These are phyloP conservation scores for Strigamia crassipes DNA, from an alignment of 2,888 invertebrate genomes.

Conservation along the genomic window DNA sequence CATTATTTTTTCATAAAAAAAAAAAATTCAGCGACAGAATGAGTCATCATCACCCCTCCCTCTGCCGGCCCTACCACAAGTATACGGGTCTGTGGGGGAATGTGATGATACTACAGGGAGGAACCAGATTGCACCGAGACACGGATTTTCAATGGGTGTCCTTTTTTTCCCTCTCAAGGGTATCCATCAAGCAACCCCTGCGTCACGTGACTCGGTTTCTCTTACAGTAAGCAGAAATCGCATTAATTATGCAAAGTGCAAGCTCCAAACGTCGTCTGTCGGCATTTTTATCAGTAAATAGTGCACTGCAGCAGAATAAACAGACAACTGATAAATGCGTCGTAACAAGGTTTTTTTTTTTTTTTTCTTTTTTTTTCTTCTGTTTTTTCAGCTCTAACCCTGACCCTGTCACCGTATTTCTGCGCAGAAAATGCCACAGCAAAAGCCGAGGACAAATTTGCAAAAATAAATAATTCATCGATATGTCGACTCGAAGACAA, in stretches of 20 bases:
- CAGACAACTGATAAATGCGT: constrained; percentile 35
- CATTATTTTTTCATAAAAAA: neutral
- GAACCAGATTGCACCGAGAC: constrained; percentile 38
- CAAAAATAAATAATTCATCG: constrained; percentile 35
- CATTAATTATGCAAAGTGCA: constrained; percentile 32
- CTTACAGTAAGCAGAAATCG: neutral
- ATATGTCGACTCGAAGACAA: neutral
- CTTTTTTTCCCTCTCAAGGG: neutral
- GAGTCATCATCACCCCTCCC: neutral
- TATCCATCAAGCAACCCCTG: constrained; percentile 7
- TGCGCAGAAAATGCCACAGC: neutral
- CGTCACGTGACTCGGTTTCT: neutral
- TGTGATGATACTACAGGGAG: constrained; percentile 32
- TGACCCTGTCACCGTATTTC: constrained; percentile 10
- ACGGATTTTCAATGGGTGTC: constrained; percentile 34
- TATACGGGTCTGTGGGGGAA: constrained; percentile 10
- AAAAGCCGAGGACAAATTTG: neutral
- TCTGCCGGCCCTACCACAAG: neutral
- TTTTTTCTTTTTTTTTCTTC: neutral
- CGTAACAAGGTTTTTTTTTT: neutral
- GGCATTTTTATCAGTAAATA: constrained; percentile 19
- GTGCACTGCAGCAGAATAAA: constrained; percentile 1
- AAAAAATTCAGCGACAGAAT: neutral
- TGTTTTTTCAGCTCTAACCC: neutral
- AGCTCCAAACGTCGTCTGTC: constrained; percentile 4